Conservation (phyloP, 2,797 vertebrate species). For the Tangara arthus region DNA sequence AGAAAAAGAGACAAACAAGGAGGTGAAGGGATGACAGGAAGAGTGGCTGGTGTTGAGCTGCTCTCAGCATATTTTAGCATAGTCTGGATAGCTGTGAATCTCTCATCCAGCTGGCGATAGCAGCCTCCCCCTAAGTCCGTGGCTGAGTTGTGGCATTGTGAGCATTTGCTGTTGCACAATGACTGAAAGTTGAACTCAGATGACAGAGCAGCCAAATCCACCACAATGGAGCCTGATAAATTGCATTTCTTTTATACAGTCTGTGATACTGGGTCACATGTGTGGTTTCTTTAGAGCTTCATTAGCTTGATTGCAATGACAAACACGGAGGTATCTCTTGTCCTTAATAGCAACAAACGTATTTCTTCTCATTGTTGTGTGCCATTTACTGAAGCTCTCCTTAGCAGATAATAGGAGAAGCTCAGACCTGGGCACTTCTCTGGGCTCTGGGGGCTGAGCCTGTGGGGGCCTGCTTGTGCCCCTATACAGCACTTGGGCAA, state of each 20-base stretch:
- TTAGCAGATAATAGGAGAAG: not conserved
- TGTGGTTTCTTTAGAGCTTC: not conserved
- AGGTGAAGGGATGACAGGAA: not conserved
- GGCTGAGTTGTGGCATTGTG: not conserved
- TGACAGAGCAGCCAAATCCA: not conserved
- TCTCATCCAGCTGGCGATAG: not conserved
- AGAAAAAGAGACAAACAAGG: not conserved
- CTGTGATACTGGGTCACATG: not conserved
- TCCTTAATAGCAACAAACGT: not conserved
- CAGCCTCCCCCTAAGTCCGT: not conserved
- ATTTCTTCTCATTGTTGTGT: not conserved
- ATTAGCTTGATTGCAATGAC: not conserved
- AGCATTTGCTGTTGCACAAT: not conserved
- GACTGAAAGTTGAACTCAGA: not conserved
- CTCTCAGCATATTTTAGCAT: conserved; percentile 29
- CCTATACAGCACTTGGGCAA: not conserved
- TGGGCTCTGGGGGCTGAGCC: not conserved
- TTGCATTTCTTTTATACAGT: not conserved
- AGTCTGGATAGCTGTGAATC: conserved; percentile 19
- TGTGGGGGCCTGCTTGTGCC: rapidly evolving
- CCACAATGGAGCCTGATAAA: not conserved
- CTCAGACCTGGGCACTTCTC: not conserved
- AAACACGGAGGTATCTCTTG: not conserved
- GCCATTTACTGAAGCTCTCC: not conserved
- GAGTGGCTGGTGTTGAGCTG: not conserved